Base-by-base conservation (phyloP, 2,888 invertebrate genomes). In the Agrochola circellaris region DNA sequence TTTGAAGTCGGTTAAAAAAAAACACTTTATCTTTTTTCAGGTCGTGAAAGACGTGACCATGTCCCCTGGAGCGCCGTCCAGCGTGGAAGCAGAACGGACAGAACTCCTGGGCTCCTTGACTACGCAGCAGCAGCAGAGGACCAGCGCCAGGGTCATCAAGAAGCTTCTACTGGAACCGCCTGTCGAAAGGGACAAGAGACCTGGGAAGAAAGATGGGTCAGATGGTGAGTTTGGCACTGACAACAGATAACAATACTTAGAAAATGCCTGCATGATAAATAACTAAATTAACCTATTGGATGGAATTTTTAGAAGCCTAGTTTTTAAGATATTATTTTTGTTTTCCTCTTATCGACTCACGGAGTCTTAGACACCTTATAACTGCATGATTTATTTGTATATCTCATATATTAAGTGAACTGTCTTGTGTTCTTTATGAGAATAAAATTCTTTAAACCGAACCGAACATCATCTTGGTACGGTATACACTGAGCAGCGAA, bases 61-160 rank as follows among this genome's bases (percentile, higher is more conserved):
- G 89, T 93, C 94, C 0, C 93, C 93, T 0, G 90, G 91, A 2
- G 82, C 91, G 1, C 86, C 91, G 2, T 62, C 87, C 0, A 77
- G 81, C 3, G 85, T 90, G 1, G 94, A 93, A 26, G 83, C 87
- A 0, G 93, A 94, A 68, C 88, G 94, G 15, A 95, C 97, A 8
- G 97, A 98, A 88, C 94, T 98, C 42, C 95, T 98, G n/a, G 98
- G 98, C 23, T 98, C 98, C 0, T 95, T 98, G 64, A 98, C 97
- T n/a, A 97, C 97, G 34, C 94, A 96, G 91, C 97, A 97, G 94
- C 96, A 96, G 89, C 96, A 96, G 75, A 95, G 98, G 58, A 98
- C 98, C 61, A 98, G 98, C 93, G 98, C 98, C 0, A 97, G 98
- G 82, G 98, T 98, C 82, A 98, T 98, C 88, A 98, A 98, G 94